Evolutionary conservation across 2,797 vertebrate species (phyloP).

Genomic region (Intellagama lesueurii): DNA sequence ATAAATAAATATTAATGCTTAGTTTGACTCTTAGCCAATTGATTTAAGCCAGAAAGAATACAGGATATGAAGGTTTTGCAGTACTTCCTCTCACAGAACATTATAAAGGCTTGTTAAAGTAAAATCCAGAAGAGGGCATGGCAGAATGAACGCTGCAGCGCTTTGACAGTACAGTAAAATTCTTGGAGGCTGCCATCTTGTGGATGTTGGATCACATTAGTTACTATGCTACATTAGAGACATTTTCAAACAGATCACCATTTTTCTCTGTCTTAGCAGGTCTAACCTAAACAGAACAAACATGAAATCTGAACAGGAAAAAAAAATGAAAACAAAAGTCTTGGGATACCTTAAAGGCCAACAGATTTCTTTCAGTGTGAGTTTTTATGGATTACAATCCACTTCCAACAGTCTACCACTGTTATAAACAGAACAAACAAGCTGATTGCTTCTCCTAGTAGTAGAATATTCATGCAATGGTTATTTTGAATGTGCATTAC

Average conservation of each 20-base stretch:
- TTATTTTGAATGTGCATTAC: too few species aligned
- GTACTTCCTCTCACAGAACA: not conserved
- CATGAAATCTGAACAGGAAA: too few species aligned
- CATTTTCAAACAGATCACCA: too few species aligned
- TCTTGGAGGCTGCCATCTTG: slow-evolving; percentile 21
- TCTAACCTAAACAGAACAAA: not conserved
- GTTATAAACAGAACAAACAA: too few species aligned
- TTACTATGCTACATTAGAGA: not conserved
- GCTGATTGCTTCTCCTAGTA: too few species aligned
- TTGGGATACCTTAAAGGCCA: too few species aligned
- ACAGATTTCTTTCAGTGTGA: too few species aligned
- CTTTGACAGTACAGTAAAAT: not conserved
- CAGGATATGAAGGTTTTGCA: not conserved
- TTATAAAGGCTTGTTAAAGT: not conserved
- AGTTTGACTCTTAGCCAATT: too few species aligned
- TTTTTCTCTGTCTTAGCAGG: too few species aligned
- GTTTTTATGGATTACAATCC: not conserved
- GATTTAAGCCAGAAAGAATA: not conserved
- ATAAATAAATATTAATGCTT: too few species aligned
- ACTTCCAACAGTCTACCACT: not conserved
- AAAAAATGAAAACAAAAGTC: not conserved
- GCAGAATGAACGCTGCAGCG: not conserved
- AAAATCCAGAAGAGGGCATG: not conserved
- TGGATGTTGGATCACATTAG: not conserved
- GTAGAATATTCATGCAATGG: too few species aligned